Evolutionary conservation across 1,140 invertebrate species (phyloP).

Genomic region (Heliconius congener): DNA sequence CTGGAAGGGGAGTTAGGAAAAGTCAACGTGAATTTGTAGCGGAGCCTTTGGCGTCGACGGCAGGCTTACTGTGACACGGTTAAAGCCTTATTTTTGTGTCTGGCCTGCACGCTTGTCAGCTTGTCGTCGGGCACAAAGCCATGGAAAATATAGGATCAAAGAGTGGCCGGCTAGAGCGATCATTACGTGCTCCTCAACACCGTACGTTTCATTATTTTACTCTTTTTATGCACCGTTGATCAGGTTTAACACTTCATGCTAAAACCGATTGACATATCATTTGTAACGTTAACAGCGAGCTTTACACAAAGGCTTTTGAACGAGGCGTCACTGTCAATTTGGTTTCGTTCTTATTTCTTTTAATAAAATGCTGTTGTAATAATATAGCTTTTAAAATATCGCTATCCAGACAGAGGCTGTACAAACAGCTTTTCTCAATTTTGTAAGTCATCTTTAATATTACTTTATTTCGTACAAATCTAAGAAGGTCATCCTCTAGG

Average conservation of each 20-base stretch:
- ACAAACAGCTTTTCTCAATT: not conserved
- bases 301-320: conserved; percentile 10
- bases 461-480: conserved; percentile 16
- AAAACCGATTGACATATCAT: conserved; percentile 21
- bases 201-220: conserved; percentile 25
- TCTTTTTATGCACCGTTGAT: conserved; percentile 18
- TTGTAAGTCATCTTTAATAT: conserved; percentile 22
- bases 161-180: conserved; percentile 58
- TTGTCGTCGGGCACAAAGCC: conserved; percentile 75
- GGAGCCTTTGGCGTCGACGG: conserved; percentile 77
- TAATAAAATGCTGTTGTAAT: not conserved
- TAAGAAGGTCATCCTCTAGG: conserved; percentile 24
- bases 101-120: conserved; percentile 75
- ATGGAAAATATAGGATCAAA: conserved; percentile 80
- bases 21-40: conserved; percentile 75
- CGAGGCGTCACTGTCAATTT: not conserved
- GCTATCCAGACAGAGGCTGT: not conserved
- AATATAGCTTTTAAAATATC: not conserved
- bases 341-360: not conserved
- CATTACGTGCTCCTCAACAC: conserved; percentile 52
- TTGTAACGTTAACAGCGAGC: conserved; percentile 6
- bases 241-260: conserved; percentile 21
- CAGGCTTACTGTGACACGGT: conserved; percentile 79
- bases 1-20: conserved; percentile 50
- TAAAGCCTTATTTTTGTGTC: conserved; percentile 81